Conservation (phyloP, 2,888 invertebrate species). For the Ephialtes manifestator region DNA sequence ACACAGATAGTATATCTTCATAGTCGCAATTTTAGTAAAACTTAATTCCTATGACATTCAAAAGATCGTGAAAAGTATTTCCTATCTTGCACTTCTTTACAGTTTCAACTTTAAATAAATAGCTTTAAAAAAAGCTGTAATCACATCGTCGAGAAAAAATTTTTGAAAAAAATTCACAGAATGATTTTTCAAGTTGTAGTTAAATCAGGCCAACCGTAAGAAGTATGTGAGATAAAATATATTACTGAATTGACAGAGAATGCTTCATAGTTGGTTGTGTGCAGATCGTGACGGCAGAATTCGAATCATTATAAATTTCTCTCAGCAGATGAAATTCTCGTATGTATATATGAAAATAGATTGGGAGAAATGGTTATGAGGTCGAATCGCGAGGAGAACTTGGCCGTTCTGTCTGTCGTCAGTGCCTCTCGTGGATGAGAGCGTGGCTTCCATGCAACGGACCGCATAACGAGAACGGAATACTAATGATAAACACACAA, state of each 20-base stretch:
- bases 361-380: constrained; percentile 17
- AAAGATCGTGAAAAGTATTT: no score
- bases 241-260: not conserved
- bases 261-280: not conserved
- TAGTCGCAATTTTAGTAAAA: no score
- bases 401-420: constrained; percentile 48
- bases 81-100: no score
- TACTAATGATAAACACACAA: constrained; percentile 73
- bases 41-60: no score
- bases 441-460: constrained; percentile 47
- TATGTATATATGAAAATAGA: not conserved
- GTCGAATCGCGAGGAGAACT: constrained; percentile 37
- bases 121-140: no score
- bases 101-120: no score
- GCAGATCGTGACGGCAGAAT: not conserved
- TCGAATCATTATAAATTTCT: constrained; percentile 28
- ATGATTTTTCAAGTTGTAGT: no score
- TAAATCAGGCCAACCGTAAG: no score
- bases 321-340: constrained; percentile 7
- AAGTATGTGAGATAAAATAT: no score
- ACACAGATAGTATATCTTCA: no score
- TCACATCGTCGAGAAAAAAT: no score
- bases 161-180: no score
- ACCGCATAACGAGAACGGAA: constrained; percentile 69
- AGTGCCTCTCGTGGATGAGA: constrained; percentile 47